These are phyloP conservation scores for Maccullochella peelii DNA, from an alignment of 2,113 vertebrate species.

Conservation along the genomic window DNA sequence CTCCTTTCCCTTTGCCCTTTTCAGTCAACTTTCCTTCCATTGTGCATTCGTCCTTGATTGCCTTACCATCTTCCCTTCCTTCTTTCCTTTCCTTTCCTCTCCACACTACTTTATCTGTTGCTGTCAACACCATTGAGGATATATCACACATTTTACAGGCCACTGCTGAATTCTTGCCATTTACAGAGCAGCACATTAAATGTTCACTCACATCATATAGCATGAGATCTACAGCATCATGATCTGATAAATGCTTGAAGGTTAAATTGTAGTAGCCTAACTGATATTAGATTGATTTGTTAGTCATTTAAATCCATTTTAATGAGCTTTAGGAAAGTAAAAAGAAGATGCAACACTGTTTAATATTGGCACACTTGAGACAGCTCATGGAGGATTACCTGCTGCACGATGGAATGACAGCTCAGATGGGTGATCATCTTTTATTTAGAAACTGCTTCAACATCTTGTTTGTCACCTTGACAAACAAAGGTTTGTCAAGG, in stretches of 20 bases:
- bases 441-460: slow-evolving; percentile 49
- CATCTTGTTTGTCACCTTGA: no score
- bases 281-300: neutral
- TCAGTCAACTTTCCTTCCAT: neutral
- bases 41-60: neutral
- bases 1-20: neutral
- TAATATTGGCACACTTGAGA: neutral
- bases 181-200: neutral
- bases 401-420: slow-evolving; percentile 29
- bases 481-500: neutral
- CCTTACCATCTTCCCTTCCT: neutral
- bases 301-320: neutral
- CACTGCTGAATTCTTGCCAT: neutral
- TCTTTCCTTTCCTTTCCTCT: neutral
- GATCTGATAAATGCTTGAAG: neutral
- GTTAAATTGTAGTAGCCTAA: neutral
- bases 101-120: neutral
- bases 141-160: neutral
- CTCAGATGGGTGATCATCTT: slow-evolving; percentile 39
- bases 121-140: neutral
- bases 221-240: neutral
- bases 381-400: neutral
- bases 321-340: neutral
- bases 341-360: neutral
- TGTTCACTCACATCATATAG: neutral